Conservation (phyloP, 2,888 invertebrate genomes). For the Eupithecia insigniata region DNA sequence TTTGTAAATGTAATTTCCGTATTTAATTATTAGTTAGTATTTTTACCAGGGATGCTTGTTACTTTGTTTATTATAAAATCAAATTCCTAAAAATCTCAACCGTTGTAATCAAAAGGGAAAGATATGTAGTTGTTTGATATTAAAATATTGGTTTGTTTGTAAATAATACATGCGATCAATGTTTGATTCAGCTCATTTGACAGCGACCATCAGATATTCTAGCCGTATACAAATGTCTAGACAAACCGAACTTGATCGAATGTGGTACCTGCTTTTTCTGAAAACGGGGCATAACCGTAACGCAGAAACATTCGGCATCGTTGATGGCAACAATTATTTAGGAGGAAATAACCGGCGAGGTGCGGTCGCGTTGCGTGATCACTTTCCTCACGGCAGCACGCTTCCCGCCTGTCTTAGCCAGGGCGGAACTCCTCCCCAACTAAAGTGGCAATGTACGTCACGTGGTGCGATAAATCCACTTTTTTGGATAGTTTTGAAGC, state of each 20-base stretch:
- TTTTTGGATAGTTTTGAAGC: constrained; percentile 58
- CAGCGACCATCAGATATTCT: neutral
- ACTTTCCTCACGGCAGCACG: constrained; percentile 50
- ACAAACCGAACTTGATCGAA: neutral
- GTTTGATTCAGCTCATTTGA: too few relatives aligned
- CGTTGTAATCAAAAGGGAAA: too few relatives aligned
- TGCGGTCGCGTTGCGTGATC: constrained; percentile 54
- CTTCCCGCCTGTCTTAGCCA: constrained; percentile 47
- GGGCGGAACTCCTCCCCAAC: constrained; percentile 43
- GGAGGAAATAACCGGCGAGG: constrained; percentile 62
- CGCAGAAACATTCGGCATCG: constrained; percentile 52
- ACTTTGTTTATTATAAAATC: too few relatives aligned
- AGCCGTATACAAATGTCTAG: neutral
- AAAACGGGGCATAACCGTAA: constrained; percentile 13
- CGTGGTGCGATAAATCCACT: constrained; percentile 43
- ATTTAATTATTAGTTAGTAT: too few relatives aligned
- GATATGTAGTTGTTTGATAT: too few relatives aligned
- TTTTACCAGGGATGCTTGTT: too few relatives aligned
- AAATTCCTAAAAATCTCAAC: too few relatives aligned
- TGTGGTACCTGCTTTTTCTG: constrained; percentile 8
- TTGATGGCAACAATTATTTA: constrained; percentile 72
- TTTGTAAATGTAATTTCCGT: too few relatives aligned
- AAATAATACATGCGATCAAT: too few relatives aligned
- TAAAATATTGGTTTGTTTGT: too few relatives aligned
- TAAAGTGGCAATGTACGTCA: constrained; percentile 55